These are phyloP conservation scores for Hyles euphorbiae DNA, from an alignment of 1,140 invertebrate genomes.

Conservation along the genomic window DNA sequence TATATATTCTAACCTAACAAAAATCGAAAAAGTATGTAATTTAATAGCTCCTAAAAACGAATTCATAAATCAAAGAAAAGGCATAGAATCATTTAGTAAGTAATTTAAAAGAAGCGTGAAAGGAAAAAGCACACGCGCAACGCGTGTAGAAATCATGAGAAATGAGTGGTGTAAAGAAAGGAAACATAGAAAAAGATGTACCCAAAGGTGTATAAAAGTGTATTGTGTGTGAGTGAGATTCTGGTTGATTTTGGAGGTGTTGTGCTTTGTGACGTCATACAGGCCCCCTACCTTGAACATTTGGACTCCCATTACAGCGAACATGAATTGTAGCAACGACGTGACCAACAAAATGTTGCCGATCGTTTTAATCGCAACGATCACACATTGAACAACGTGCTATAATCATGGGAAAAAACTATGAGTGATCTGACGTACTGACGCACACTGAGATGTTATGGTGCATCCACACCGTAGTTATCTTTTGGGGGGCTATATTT, in stretches of 20 bases:
- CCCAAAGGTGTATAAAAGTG: conserved; percentile 73
- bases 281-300: conserved; percentile 95
- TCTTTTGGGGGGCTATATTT: no score
- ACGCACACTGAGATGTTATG: no score
- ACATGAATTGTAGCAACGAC: conserved; percentile 99
- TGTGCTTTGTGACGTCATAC: background rate
- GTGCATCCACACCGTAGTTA: no score
- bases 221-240: conserved; percentile 3
- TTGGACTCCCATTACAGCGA: conserved; percentile 99
- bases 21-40: no score
- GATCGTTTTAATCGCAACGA: conserved; percentile 99
- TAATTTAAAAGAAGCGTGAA: no score
- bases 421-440: background rate
- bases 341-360: conserved; percentile 99
- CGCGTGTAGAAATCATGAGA: conserved; percentile 14
- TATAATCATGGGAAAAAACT: conserved; percentile 64
- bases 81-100: no score
- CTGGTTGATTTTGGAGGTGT: background rate
- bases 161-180: conserved; percentile 16
- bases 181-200: conserved; percentile 26
- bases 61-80: no score
- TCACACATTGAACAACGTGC: conserved; percentile 99
- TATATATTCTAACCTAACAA: no score
- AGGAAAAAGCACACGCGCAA: no score
- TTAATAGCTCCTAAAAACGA: no score